Evolutionary conservation across 2,888 invertebrate species (phyloP), one percentile per base, ranked within the genome.

Genomic region (Ceriagrion tenellum): DNA sequence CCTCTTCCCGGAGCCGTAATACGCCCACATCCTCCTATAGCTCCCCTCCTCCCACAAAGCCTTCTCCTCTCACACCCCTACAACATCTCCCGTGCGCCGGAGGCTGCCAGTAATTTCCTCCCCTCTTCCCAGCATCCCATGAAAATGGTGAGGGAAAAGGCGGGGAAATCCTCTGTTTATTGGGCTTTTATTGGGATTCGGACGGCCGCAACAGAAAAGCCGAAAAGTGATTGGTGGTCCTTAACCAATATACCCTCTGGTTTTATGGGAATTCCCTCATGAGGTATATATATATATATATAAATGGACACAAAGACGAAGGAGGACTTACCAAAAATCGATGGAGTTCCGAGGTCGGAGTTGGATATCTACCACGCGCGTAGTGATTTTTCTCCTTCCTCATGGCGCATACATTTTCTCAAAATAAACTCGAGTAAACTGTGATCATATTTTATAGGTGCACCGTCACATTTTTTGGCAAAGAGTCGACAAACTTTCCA

Each of bases 151-250:
- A 13, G 30, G n/a, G 69, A 26, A 0, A 26, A 35, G 35, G 30
- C 3, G 81, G 35, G 16, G 30, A 8, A 35, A 35, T 13, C 13
- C 35, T 35, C 35, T 35, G 81, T 81, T 81, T 81, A 81, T 81
- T 81, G 81, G 81, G 35, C 81, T 81, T 81, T 81, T 81, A 81
- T 81, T 81, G 81, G 81, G 81, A 81, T 81, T 35, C 81, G 81
- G 81, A 81, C 81, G 81, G 81, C 81, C 35, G 81, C 81, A 81
- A 81, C 26, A 35, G 81, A 81, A 81, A 81, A 81, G 81, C 81
- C 81, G 81, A 81, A 81, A 81, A 81, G 81, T 81, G 81, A 81
- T 81, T 81, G 81, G 81, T 81, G 81, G 81, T 81, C 81, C 81
- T 81, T 81, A 81, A 30, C 81, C 81, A 81, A 81, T 81, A 81